Evolutionary conservation across 2,888 invertebrate genomes (phyloP), one percentile per base, ranked within the genome.

Genomic region (Acrobasis suavella): DNA sequence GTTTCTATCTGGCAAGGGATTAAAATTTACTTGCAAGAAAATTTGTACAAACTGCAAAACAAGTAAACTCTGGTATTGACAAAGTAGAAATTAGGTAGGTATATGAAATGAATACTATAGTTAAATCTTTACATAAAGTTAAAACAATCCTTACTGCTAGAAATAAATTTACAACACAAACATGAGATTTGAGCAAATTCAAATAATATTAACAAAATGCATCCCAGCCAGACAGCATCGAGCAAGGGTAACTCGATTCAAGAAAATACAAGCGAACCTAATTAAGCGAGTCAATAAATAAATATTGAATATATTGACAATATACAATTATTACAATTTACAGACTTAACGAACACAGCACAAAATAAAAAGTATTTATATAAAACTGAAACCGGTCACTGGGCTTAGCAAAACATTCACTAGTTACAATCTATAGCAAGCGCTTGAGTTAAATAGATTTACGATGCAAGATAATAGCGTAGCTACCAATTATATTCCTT

Each of bases 341-440:
- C 89, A 91, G 81, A 88, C 86, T 87, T 91, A 91, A 90, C 89
- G 87, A 91, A 91, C 92, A 91, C 92, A 91, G 92, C 92, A 91
- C 92, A 91, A 91, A 86, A 82, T 80, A 80, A 82, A 82, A 78
- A 75, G 78, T 76, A 76, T 78, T 80, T 82, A 77, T 85, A 76
- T 56, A 77, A 78, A 80, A 76, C 79, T 78, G 78, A 87, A 87
- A 86, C 86, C 83, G 81, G 85, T 87, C 87, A 86, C 80, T 86
- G 86, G 83, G 77, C 83, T 83, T 83, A 82, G 73, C 76, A 80
- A 85, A 85, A 86, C 84, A 83, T 88, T 87, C 76, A 83, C 88
- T 88, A 88, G 81, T 86, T 87, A 89, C 78, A 85, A 76, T 82
- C 87, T 89, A 32, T 32, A 32, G 32, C 32, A 32, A 8, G 8